phyloP scores from a whole-genome alignment of 2,797 vertebrate genomes.

The Capromys pilorides region DNA sequence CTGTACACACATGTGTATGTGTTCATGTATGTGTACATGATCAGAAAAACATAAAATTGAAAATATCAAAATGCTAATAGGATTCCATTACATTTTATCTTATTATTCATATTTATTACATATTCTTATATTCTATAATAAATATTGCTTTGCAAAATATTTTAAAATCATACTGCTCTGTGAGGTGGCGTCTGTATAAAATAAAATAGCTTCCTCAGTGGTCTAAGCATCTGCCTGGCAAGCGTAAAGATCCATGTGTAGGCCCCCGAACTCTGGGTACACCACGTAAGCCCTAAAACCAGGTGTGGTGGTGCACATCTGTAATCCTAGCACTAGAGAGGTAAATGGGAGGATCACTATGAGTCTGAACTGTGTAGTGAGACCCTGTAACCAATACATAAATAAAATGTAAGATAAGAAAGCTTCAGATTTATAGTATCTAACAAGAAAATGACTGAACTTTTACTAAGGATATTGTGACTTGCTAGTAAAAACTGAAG shows the following conservation, averaged over 20 bases:
- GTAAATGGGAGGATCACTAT: too few species aligned
- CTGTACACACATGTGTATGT: not conserved
- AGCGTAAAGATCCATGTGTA: too few species aligned
- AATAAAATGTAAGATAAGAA: not conserved
- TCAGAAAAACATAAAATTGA: constrained; percentile 39
- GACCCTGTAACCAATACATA: too few species aligned
- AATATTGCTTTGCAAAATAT: constrained; percentile 33
- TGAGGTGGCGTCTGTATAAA: constrained; percentile 31
- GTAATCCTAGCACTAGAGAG: too few species aligned
- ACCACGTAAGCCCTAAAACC: too few species aligned
- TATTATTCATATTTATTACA: constrained; percentile 48
- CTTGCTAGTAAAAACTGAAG: constrained; percentile 46
- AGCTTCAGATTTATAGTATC: constrained; percentile 33
- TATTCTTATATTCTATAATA: not conserved
- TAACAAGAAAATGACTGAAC: constrained; percentile 43
- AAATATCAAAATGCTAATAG: constrained; percentile 26
- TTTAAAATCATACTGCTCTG: constrained; percentile 51
- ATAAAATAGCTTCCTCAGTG: not conserved
- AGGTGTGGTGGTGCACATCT: too few species aligned
- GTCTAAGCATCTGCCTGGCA: too few species aligned
- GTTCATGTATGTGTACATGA: not conserved
- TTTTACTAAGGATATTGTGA: constrained; percentile 48
- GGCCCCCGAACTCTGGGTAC: too few species aligned
- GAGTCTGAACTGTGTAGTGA: too few species aligned
- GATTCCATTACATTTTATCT: constrained; percentile 35